Evolutionary conservation across 2,888 invertebrate genomes (phyloP).

Genomic region (Phalera bucephala): DNA sequence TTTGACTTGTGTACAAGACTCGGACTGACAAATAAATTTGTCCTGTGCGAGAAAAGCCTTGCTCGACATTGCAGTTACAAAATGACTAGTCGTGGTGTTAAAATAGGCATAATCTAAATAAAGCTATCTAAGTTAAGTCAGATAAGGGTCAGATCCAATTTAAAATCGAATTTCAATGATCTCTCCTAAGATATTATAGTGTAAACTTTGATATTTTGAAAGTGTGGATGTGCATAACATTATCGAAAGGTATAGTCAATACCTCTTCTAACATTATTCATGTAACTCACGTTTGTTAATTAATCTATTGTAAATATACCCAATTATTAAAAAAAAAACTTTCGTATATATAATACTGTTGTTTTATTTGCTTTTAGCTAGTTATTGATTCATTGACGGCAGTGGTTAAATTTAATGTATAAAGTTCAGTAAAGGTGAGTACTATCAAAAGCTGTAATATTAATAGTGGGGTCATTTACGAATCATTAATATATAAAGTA

Average conservation of each 20-base stretch:
- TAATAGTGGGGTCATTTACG: too few relatives aligned
- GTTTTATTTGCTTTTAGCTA: constrained; percentile 43
- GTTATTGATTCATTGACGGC: too few relatives aligned
- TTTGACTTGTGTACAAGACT: too few relatives aligned
- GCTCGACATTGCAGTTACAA: too few relatives aligned
- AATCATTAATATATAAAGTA: too few relatives aligned
- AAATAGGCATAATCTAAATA: not conserved
- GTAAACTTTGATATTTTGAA: constrained; percentile 54
- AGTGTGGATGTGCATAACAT: constrained; percentile 56
- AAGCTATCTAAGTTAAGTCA: constrained; percentile 19
- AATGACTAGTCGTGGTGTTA: too few relatives aligned
- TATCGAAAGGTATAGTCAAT: constrained; percentile 45
- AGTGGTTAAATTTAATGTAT: too few relatives aligned
- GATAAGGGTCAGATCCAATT: constrained; percentile 28
- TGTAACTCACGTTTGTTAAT: constrained; percentile 81
- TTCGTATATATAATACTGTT: constrained; percentile 67
- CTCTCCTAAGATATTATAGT: constrained; percentile 45
- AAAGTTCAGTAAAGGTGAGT: too few relatives aligned
- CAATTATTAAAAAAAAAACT: constrained; percentile 80
- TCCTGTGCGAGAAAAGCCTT: too few relatives aligned
- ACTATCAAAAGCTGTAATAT: too few relatives aligned
- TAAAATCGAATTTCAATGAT: constrained; percentile 44
- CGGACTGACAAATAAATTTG: too few relatives aligned
- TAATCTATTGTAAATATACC: constrained; percentile 81
- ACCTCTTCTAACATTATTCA: constrained; percentile 68